Evolutionary conservation across 2,888 invertebrate genomes (phyloP).

Genomic region (Chironomus tentans): DNA sequence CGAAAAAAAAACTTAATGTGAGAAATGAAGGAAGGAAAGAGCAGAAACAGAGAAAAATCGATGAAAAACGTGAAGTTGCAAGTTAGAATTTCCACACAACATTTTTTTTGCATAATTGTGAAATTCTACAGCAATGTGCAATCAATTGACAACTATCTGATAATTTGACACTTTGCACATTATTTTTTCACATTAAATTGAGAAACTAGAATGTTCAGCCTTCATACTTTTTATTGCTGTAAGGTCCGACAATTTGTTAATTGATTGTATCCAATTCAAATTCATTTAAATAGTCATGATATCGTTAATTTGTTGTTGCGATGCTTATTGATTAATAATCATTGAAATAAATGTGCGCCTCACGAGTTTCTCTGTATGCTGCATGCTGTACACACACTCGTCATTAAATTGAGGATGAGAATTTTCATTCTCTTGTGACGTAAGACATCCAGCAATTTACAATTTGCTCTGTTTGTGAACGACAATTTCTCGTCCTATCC

Average conservation of each 20-base stretch:
- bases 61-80: neutral
- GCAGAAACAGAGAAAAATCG: conserved; percentile 6
- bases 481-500: no score
- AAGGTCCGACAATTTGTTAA: neutral
- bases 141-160: neutral
- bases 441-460: no score
- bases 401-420: no score
- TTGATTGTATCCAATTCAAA: conserved; percentile 2
- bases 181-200: neutral
- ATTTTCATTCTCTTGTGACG: no score
- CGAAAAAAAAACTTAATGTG: neutral
- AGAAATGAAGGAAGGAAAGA: neutral
- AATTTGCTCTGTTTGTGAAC: no score
- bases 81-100: neutral
- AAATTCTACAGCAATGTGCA: neutral
- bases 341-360: neutral
- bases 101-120: neutral
- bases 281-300: neutral
- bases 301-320: neutral
- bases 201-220: neutral
- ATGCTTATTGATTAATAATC: neutral
- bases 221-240: neutral
- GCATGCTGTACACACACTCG: neutral
- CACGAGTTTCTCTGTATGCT: neutral
- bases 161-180: neutral